A percentile compares a stretch with the other conserved stretches of the same genome.
Conservation (phyloP, 2,797 vertebrate species). For the Hylomyscus alleni region DNA sequence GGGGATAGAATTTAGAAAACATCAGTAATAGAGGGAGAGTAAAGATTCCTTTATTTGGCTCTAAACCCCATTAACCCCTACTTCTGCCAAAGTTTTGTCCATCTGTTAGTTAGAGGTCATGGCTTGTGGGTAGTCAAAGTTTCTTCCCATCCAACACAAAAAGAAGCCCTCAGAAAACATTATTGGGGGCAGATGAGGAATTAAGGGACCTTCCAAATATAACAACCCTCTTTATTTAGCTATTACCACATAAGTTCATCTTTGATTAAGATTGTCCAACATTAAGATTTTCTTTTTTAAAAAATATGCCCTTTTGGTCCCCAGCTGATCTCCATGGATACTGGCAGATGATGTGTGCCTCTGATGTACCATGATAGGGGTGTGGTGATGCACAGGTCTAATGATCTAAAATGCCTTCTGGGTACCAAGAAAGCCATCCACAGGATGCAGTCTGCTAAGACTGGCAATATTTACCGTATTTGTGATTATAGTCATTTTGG, state of each 20-base stretch:
- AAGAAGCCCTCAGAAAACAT: not conserved
- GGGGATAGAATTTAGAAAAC: not conserved
- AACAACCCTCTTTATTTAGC: not conserved
- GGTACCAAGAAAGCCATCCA: not conserved
- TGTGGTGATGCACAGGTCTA: not conserved
- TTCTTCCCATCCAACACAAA: not conserved
- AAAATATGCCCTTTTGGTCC: not conserved
- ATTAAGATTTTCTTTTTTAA: not conserved
- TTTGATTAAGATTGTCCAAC: not conserved
- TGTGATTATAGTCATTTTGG: not conserved
- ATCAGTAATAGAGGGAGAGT: not conserved
- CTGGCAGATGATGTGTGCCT: too few species aligned
- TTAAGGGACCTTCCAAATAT: not conserved
- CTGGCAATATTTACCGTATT: not conserved
- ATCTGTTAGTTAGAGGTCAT: not conserved
- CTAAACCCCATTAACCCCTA: not conserved
- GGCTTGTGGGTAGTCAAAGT: not conserved
- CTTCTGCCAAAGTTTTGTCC: slow-evolving; percentile 68
- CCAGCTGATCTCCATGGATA: not conserved
- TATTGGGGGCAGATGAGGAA: not conserved
- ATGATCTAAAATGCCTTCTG: not conserved
- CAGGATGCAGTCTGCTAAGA: not conserved
- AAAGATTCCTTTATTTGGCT: slow-evolving; percentile 26
- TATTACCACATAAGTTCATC: not conserved
- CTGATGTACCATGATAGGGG: not conserved